Conservation (phyloP, 2,113 vertebrate genomes). For the Nasalis larvatus region DNA sequence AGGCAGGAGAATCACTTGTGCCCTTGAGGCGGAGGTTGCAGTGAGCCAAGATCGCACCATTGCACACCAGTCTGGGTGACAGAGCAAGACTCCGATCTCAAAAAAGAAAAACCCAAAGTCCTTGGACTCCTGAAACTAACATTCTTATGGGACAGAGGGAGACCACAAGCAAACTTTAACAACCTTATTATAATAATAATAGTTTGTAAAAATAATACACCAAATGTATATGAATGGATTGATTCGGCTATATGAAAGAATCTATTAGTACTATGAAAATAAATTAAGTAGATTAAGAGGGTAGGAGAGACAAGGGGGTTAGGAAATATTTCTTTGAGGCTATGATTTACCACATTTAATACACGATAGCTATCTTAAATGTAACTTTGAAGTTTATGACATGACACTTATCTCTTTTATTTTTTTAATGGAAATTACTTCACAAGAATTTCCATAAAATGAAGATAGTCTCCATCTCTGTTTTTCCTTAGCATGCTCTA, state of each 20-base stretch:
- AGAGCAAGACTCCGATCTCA: no score
- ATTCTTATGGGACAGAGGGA: not conserved
- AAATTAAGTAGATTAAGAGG: not conserved
- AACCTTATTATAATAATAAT: not conserved
- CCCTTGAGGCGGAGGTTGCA: no score
- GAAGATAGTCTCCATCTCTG: not conserved
- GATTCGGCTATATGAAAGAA: not conserved
- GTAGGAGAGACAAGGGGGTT: not conserved
- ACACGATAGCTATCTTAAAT: not conserved
- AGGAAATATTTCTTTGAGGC: not conserved
- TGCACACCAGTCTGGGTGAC: no score
- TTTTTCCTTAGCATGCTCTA: not conserved
- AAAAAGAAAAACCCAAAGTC: not conserved
- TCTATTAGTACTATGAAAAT: not conserved
- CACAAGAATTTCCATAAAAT: not conserved
- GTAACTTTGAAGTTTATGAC: constrained; percentile 4
- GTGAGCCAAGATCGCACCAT: no score
- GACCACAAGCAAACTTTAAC: not conserved
- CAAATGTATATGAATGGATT: not conserved
- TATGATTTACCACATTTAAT: not conserved
- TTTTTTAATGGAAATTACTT: not conserved
- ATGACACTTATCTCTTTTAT: not conserved
- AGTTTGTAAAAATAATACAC: not conserved
- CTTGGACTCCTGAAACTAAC: not conserved
- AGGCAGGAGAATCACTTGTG: no score